A percentile compares a stretch with the other conserved stretches of the same genome.
Evolutionary conservation across 2,113 vertebrate genomes (phyloP).

Genomic region (Kryptolebias marmoratus): DNA sequence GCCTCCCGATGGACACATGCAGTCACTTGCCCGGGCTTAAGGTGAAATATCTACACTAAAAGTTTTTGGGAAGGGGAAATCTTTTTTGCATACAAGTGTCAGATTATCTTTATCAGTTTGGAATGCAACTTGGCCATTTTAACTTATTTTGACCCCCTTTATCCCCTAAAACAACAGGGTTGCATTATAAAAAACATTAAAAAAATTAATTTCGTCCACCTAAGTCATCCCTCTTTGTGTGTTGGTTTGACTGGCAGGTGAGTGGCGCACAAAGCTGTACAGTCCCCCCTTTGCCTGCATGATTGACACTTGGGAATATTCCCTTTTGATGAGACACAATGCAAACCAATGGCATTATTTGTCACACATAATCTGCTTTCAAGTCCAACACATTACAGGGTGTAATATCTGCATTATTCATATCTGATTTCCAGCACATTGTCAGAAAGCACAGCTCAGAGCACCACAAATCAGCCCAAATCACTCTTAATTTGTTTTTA

Average conservation of each 20-base stretch:
- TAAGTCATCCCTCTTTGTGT: not conserved
- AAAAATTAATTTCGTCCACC: not conserved
- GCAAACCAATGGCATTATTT: conserved; percentile 73
- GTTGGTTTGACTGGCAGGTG: not conserved
- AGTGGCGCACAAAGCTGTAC: conserved; percentile 12
- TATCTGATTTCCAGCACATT: conserved; percentile 73
- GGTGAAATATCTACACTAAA: conserved; percentile 18
- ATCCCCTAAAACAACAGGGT: too few relatives aligned
- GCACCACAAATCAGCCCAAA: conserved; percentile 76
- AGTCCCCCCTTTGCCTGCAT: conserved; percentile 27
- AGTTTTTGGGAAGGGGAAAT: not conserved
- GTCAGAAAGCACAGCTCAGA: conserved; percentile 70
- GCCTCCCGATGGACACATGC: conserved; percentile 51
- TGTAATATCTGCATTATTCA: conserved; percentile 76
- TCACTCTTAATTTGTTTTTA: conserved; percentile 83
- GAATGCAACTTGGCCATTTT: too few relatives aligned
- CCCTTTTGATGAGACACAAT: conserved; percentile 77
- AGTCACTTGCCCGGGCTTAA: conserved; percentile 5
- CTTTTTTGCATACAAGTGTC: not conserved
- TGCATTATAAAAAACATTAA: too few relatives aligned
- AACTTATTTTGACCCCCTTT: too few relatives aligned
- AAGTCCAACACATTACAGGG: conserved; percentile 64
- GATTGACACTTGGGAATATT: conserved; percentile 74
- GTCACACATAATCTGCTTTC: conserved; percentile 77
- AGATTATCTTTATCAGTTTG: too few relatives aligned